Conservation (phyloP, 2,888 invertebrate species). For the Drosophila hamatofila region DNA sequence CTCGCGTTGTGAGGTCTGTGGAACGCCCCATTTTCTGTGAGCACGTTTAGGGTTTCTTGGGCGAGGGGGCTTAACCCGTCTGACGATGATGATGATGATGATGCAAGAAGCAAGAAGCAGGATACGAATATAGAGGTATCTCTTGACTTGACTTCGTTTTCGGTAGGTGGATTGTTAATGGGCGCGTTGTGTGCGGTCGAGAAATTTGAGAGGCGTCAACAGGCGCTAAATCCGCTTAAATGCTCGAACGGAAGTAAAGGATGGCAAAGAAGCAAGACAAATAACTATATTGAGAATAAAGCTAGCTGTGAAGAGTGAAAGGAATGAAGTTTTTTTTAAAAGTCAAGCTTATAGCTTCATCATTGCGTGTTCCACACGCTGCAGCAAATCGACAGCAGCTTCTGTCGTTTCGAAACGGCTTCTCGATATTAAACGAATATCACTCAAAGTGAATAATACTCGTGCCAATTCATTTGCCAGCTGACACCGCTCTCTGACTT, state of each 20-base stretch:
- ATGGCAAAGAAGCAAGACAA: background rate
- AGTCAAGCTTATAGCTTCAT: constrained; percentile 34
- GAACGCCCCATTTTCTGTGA: constrained; percentile 60
- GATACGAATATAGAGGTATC: constrained; percentile 33
- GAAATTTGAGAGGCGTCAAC: constrained; percentile 84
- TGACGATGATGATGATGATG: constrained; percentile 11
- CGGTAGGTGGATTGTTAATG: constrained; percentile 59
- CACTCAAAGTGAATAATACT: constrained; percentile 11
- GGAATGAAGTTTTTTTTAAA: background rate
- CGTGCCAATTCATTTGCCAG: constrained; percentile 81
- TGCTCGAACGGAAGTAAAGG: constrained; percentile 60
- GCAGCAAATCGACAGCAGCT: constrained; percentile 50
- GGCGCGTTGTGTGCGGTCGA: constrained; percentile 76
- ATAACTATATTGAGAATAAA: background rate
- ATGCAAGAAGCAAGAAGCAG: constrained; percentile 56
- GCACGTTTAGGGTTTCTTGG: constrained; percentile 75
- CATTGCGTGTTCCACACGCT: constrained; percentile 55
- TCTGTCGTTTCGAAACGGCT: constrained; percentile 51
- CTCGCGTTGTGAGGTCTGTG: constrained; percentile 63
- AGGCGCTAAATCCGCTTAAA: constrained; percentile 83
- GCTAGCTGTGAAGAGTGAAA: background rate
- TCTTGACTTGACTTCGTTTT: constrained; percentile 9
- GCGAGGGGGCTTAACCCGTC: constrained; percentile 41
- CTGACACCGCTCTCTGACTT: constrained; percentile 74
- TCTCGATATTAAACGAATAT: constrained; percentile 63